Conservation (phyloP, 1,140 invertebrate species). For the Paraescarpia echinospica region DNA sequence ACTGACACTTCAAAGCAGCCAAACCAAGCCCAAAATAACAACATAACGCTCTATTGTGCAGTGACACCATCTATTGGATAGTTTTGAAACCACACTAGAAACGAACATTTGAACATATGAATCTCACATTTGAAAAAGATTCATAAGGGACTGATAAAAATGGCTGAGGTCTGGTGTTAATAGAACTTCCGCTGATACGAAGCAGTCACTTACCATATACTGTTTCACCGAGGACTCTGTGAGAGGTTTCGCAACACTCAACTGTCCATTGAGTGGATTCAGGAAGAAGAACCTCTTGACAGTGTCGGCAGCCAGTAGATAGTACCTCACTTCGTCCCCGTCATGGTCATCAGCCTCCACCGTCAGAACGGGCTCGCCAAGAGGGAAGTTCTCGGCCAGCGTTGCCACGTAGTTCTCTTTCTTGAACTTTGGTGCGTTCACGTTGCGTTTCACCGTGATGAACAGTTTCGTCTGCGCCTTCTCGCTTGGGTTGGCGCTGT, state of each 20-base stretch:
- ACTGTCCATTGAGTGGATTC: constrained; percentile 25
- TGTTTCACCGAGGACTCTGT: constrained; percentile 6
- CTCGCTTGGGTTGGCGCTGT: constrained; percentile 19
- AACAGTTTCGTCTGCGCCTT: constrained; percentile 30
- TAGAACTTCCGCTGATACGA: no score
- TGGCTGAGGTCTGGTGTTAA: no score
- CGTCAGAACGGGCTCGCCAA: constrained; percentile 34
- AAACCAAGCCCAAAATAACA: no score
- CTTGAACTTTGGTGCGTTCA: constrained; percentile 35
- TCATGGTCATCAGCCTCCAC: constrained; percentile 41
- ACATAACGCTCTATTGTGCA: no score
- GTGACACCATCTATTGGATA: no score
- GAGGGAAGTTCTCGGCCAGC: constrained; percentile 32
- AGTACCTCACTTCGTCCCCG: constrained; percentile 32
- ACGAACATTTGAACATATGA: no score
- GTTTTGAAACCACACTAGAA: no score
- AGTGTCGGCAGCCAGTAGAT: constrained; percentile 2
- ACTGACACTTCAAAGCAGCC: no score
- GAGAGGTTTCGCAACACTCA: constrained; percentile 13
- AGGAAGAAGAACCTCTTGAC: constrained; percentile 27
- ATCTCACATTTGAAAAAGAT: no score
- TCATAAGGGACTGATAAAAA: no score
- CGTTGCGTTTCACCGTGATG: constrained; percentile 40
- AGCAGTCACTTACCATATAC: background rate
- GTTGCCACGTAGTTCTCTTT: constrained; percentile 24